These are phyloP conservation scores for Drosophila funebris DNA, from an alignment of 1,140 invertebrate genomes.

Conservation along the genomic window DNA sequence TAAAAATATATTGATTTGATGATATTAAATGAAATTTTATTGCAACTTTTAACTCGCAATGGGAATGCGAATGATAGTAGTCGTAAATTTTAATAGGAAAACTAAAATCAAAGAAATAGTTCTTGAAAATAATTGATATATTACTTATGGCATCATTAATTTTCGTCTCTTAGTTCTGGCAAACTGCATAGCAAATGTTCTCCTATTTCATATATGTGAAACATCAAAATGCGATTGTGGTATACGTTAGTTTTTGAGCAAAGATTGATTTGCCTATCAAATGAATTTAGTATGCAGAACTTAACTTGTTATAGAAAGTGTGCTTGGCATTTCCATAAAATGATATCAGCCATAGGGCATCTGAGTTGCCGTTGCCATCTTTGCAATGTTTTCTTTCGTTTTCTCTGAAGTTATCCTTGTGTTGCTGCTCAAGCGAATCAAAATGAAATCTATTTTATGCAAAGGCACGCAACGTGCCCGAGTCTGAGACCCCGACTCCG, in stretches of 20 bases:
- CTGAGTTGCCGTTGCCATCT: neutral
- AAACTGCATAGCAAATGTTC: neutral
- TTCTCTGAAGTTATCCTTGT: conserved; percentile 20
- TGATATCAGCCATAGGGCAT: neutral
- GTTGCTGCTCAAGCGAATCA: conserved; percentile 56
- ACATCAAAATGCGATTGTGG: neutral
- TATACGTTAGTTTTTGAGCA: neutral
- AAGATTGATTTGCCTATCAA: conserved; percentile 6
- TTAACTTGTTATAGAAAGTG: neutral
- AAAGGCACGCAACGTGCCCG: conserved; percentile 59
- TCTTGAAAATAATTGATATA: neutral
- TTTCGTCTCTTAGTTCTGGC: neutral
- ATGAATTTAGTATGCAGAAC: conserved; percentile 4
- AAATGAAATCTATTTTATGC: conserved; percentile 79
- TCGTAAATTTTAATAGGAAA: neutral
- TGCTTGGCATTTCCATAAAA: conserved; percentile 4
- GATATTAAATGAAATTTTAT: neutral
- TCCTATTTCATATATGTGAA: neutral
- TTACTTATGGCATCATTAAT: neutral
- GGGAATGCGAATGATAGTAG: neutral
- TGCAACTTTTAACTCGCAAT: neutral
- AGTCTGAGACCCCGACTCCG: conserved; percentile 1
- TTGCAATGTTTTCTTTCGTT: neutral
- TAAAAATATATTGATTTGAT: conserved; percentile 1
- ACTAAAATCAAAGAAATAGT: neutral